Percentiles rank a stretch among this genome's conserved stretches.
Evolutionary conservation across 2,113 vertebrate genomes (phyloP).

Genomic region (Chionodraco myersi): DNA sequence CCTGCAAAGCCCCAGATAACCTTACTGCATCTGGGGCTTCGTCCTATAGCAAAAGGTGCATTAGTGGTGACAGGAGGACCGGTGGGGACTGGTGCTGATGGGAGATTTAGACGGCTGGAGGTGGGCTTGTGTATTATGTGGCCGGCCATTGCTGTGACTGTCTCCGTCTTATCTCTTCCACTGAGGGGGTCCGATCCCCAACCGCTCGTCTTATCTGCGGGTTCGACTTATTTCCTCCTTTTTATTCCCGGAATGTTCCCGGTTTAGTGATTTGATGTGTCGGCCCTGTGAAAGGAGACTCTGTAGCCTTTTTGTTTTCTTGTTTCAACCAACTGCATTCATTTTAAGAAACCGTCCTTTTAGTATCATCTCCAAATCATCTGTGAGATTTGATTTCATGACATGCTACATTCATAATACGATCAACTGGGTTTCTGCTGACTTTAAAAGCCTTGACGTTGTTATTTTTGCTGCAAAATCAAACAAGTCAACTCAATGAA

Average conservation of each 20-base stretch:
- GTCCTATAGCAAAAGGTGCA: conserved; percentile 81
- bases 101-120: conserved; percentile 76
- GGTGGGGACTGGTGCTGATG: conserved; percentile 72
- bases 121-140: conserved; percentile 83
- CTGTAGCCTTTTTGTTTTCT: conserved; percentile 9
- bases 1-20: conserved; percentile 80
- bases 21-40: conserved; percentile 79
- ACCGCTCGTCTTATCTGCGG: conserved; percentile 70
- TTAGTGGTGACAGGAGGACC: conserved; percentile 85
- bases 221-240: conserved; percentile 28
- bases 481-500: conserved; percentile 32
- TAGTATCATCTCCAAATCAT: conserved; percentile 55
- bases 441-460: conserved; percentile 53
- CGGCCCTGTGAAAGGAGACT: conserved; percentile 74
- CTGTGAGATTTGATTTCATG: conserved; percentile 65
- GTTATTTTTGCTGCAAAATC: conserved; percentile 27
- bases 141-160: conserved; percentile 81
- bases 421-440: conserved; percentile 52
- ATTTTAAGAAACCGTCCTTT: conserved; percentile 52
- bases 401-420: conserved; percentile 42
- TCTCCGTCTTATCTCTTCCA: conserved; percentile 82
- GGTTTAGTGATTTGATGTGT: conserved; percentile 53
- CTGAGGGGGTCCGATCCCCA: conserved; percentile 64
- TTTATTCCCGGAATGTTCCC: conserved; percentile 79
- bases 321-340: conserved; percentile 41